Percentiles rank a stretch among this genome's conserved stretches.
Conservation (phyloP, 1,140 invertebrate genomes). For the Sitophilus oryzae region DNA sequence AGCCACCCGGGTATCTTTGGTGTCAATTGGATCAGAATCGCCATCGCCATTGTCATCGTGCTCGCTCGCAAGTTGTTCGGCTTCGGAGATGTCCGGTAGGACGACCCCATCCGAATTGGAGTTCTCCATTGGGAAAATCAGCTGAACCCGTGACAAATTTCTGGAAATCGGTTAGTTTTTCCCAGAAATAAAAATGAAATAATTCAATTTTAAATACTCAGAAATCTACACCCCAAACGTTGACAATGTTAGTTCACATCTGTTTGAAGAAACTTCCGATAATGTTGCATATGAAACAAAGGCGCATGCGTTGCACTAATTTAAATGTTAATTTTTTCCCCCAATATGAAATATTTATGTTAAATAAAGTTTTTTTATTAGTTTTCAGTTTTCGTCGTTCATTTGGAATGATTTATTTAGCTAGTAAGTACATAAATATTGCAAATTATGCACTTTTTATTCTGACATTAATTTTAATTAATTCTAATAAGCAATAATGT, state of each 20-base stretch:
- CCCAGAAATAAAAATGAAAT: conserved; percentile 2
- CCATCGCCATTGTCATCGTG: conserved; percentile 48
- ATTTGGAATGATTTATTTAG: not conserved
- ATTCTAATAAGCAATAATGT: no score
- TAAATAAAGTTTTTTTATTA: not conserved
- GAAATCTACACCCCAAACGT: conserved; percentile 7
- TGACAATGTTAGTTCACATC: conserved; percentile 13
- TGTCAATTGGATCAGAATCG: conserved; percentile 41
- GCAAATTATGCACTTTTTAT: no score
- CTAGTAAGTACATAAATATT: not conserved
- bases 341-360: not conserved
- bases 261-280: conserved; percentile 21
- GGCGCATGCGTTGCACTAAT: conserved; percentile 32
- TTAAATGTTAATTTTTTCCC: conserved; percentile 16
- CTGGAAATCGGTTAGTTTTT: conserved; percentile 2
- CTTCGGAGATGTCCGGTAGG: conserved; percentile 62
- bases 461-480: no score
- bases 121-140: conserved; percentile 44
- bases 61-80: conserved; percentile 55
- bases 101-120: conserved; percentile 60
- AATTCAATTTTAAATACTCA: conserved; percentile 19
- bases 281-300: conserved; percentile 5
- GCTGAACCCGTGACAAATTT: conserved; percentile 6
- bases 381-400: not conserved
- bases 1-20: conserved; percentile 43